Conservation (phyloP, 2,113 vertebrate species). For the Haemorhous mexicanus region DNA sequence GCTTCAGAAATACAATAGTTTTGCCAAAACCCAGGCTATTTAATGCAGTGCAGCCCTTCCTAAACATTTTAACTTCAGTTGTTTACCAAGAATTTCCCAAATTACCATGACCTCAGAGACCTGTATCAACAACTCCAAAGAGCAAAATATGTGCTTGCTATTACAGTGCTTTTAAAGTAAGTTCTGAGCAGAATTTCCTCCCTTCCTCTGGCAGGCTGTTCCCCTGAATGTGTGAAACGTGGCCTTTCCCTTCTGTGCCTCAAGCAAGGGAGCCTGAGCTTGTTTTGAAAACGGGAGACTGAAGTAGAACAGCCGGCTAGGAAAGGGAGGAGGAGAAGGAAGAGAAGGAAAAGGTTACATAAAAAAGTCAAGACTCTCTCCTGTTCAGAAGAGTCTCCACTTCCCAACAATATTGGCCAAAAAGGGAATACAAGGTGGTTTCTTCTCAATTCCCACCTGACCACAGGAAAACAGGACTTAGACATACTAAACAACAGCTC, state of each 20-base stretch:
- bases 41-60: not conserved
- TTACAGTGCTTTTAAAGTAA: not conserved
- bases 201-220: not conserved
- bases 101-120: not conserved
- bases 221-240: rapidly evolving
- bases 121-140: not conserved
- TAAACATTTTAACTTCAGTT: not conserved
- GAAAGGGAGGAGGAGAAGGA: not conserved
- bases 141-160: not conserved
- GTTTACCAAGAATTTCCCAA: not conserved
- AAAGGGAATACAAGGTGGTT: not conserved
- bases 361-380: not conserved
- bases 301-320: not conserved
- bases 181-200: not conserved
- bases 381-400: not conserved
- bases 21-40: not conserved
- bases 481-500: not conserved
- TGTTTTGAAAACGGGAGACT: not conserved
- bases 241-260: not conserved
- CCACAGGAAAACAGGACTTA: not conserved
- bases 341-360: not conserved
- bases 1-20: not conserved
- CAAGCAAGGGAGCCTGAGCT: not conserved
- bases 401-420: rapidly evolving
- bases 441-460: not conserved